Conservation (phyloP, 1,140 invertebrate species). For the Drepana arcuata region DNA sequence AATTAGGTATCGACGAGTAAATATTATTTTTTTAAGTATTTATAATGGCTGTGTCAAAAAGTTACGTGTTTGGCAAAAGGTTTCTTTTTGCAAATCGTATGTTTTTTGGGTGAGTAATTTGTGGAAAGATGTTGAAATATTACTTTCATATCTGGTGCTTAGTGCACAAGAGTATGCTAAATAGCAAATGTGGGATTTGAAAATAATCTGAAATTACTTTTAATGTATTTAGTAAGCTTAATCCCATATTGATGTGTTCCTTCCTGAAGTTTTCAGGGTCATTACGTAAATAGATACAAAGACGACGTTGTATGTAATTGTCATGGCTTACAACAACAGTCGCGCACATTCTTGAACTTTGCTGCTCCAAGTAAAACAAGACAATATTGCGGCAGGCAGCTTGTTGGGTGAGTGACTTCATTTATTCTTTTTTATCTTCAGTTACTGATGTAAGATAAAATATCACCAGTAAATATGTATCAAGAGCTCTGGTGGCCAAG, state of each 20-base stretch:
- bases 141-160: too few relatives aligned
- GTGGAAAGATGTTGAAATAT: too few relatives aligned
- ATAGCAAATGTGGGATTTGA: too few relatives aligned
- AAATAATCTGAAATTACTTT: too few relatives aligned
- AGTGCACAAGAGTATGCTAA: too few relatives aligned
- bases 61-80: slow-evolving; percentile 7
- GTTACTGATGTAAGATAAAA: too few relatives aligned
- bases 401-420: slow-evolving; percentile 77
- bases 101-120: slow-evolving; percentile 16
- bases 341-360: slow-evolving; percentile 53
- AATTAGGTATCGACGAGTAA: too few relatives aligned
- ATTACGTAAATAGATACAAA: slow-evolving; percentile 55
- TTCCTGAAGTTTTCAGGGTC: slow-evolving; percentile 60
- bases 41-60: slow-evolving; percentile 22
- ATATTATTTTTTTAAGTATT: too few relatives aligned
- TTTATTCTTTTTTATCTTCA: too few relatives aligned
- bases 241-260: neutral
- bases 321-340: slow-evolving; percentile 29
- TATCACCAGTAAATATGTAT: too few relatives aligned
- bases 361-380: slow-evolving; percentile 65
- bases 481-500: too few relatives aligned
- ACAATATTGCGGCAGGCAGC: slow-evolving; percentile 78
- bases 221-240: too few relatives aligned
- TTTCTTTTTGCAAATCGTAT: slow-evolving; percentile 14
- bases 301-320: slow-evolving; percentile 33